Percentiles rank a stretch among this genome's conserved stretches.
phyloP scores from a whole-genome alignment of 2,797 vertebrate genomes.

The Phaenicophaeus curvirostris region DNA sequence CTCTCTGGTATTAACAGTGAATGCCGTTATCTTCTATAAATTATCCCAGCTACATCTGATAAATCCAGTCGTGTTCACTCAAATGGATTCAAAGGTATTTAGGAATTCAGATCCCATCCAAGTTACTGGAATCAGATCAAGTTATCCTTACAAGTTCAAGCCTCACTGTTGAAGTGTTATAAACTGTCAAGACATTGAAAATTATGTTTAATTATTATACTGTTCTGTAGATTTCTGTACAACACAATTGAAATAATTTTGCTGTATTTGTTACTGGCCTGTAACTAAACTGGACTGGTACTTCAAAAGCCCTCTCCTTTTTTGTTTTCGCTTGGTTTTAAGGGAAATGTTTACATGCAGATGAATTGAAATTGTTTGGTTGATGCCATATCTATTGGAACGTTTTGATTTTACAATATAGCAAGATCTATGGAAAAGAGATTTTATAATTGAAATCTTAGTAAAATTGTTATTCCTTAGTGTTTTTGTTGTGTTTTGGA shows the following conservation, averaged over 20 bases:
- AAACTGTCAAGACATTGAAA: neutral
- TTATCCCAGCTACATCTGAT: neutral
- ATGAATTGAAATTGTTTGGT: neutral
- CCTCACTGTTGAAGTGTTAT: neutral
- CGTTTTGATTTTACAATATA: neutral
- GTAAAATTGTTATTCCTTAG: neutral
- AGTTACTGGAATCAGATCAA: neutral
- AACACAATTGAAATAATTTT: neutral
- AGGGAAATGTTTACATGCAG: neutral
- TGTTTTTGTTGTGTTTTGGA: neutral
- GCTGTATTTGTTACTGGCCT: neutral
- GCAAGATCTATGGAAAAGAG: neutral
- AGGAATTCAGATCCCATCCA: neutral
- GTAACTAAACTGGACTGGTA: neutral
- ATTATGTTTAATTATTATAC: neutral
- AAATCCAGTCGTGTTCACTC: neutral
- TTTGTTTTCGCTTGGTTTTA: neutral
- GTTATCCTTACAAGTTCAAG: neutral
- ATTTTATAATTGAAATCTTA: neutral
- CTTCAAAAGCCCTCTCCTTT: neutral
- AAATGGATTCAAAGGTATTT: neutral
- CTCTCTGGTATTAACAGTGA: neutral
- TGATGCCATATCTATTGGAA: neutral
- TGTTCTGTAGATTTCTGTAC: neutral
- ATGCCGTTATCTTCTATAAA: neutral